These are phyloP conservation scores for Rhyacichthys aspro DNA, from an alignment of 2,797 vertebrate species.

Conservation along the genomic window DNA sequence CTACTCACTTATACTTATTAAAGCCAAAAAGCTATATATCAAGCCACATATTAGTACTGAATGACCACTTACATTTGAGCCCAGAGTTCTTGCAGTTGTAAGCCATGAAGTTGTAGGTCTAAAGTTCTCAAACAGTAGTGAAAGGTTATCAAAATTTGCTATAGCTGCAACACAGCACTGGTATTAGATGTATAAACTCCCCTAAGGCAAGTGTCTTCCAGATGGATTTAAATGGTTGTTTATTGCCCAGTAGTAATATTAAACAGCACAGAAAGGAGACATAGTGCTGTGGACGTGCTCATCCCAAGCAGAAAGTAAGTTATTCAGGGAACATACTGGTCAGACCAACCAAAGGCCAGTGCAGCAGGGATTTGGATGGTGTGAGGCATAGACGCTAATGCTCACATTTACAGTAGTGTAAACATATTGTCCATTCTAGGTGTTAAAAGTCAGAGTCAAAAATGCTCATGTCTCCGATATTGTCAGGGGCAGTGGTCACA, in stretches of 20 bases:
- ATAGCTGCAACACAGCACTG: conserved; percentile 45
- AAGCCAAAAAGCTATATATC: conserved; percentile 72
- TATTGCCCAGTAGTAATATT: conserved; percentile 48
- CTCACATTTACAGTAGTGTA: background rate
- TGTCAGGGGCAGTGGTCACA: conserved; percentile 18
- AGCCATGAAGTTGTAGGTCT: conserved; percentile 38
- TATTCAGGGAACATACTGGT: conserved; percentile 66
- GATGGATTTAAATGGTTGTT: conserved; percentile 57
- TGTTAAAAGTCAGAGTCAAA: conserved; percentile 22
- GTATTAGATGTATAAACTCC: conserved; percentile 44
- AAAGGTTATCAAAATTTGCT: conserved; percentile 57
- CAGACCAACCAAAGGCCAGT: conserved; percentile 65
- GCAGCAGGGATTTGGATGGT: conserved; percentile 35
- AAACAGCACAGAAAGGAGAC: conserved; percentile 57
- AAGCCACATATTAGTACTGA: conserved; percentile 62
- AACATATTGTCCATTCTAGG: conserved; percentile 1
- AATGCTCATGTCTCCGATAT: conserved; percentile 42
- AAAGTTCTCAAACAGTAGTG: conserved; percentile 58
- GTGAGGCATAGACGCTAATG: conserved; percentile 1
- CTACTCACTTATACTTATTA: conserved; percentile 71
- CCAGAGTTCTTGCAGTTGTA: conserved; percentile 45
- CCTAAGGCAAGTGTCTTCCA: conserved; percentile 39
- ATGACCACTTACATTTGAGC: conserved; percentile 56
- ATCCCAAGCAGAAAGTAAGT: conserved; percentile 71
- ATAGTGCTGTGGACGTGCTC: conserved; percentile 48